A percentile compares a stretch with the other conserved stretches of the same genome.
phyloP scores from a whole-genome alignment of 2,888 invertebrate species.

The Palloptera scutellata region DNA sequence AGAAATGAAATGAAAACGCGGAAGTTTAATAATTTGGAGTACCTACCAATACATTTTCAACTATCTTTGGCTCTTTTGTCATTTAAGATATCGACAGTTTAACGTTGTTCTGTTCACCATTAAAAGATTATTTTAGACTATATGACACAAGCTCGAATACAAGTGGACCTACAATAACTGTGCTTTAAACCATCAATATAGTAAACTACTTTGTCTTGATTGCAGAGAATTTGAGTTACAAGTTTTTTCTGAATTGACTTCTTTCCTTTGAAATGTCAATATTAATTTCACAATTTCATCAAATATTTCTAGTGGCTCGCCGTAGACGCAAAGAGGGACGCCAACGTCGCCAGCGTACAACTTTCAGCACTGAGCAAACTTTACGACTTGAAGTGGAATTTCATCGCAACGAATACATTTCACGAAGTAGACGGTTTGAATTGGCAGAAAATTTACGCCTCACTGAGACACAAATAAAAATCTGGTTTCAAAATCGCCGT shows the following conservation, averaged over 20 bases:
- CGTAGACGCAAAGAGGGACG: conserved; percentile 86
- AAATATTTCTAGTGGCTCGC: conserved; percentile 74
- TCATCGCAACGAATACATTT: conserved; percentile 91
- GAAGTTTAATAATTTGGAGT: too few relatives aligned
- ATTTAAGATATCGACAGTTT: too few relatives aligned
- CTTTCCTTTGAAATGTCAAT: too few relatives aligned
- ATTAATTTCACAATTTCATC: too few relatives aligned
- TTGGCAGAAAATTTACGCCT: conserved; percentile 74
- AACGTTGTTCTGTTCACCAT: too few relatives aligned
- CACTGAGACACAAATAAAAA: conserved; percentile 85
- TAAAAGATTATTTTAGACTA: too few relatives aligned
- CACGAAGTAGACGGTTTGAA: conserved; percentile 82
- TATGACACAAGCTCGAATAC: too few relatives aligned
- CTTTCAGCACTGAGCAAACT: conserved; percentile 94
- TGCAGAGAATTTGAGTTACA: neutral
- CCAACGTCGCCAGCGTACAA: conserved; percentile 89
- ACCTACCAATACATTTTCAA: too few relatives aligned
- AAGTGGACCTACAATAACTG: too few relatives aligned
- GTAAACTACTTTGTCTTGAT: neutral
- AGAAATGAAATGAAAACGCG: too few relatives aligned
- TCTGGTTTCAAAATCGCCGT: conserved; percentile 93
- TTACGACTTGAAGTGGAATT: conserved; percentile 89
- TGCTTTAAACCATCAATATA: too few relatives aligned
- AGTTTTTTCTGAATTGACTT: neutral
- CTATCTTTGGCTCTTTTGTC: too few relatives aligned